Evolutionary conservation across 2,797 vertebrate genomes (phyloP), one percentile per base, ranked within the genome.

Genomic region (Protonibea diacanthus): DNA sequence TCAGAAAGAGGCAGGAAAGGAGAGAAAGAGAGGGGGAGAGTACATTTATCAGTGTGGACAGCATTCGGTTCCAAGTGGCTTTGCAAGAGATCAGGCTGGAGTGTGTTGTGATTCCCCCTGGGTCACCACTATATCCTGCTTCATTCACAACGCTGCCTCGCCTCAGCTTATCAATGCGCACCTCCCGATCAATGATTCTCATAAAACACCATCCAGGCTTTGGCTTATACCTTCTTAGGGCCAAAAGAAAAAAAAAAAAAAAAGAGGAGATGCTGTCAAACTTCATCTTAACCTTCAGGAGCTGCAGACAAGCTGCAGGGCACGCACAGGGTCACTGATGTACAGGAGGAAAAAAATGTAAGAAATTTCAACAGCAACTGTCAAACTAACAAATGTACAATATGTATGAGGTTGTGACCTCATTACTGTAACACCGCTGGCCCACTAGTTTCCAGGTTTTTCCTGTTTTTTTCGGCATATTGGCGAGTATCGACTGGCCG

Each of bases 61-160:
- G 89, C 86, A n/a, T 69, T 29, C 57, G 90, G 80, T 84, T 92
- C 86, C 90, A 81, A 86, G 82, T 79, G 59, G 91, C 89, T 92
- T 92, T 92, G 89, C 81, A 42, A 83, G 91, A 92, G 92, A 93
- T 93, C 92, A 91, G 84, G 74, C 77, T 60, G 82, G 85, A 90
- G 91, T 90, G 89, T 89, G 89, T 88, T 92, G 87, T 93, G 91
- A 94, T 94, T 94, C 93, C 93, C 93, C 93, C 81, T 88, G 93
- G 92, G 92, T 91, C 88, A 77, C 84, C 82, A 82, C 91, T 89
- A 88, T 78, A 93, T 93, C 90, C 89, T 76, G 72, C 85, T 89
- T 89, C 92, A 91, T 92, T 93, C 92, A 92, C 90, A 89, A 78
- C 48, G 74, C 83, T 51, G 85, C 82, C 86, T 88, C 21, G 70